Percentiles rank a stretch among this genome's conserved stretches.
Conservation (phyloP, 2,113 vertebrate species). For the Ceyx melanurus region DNA sequence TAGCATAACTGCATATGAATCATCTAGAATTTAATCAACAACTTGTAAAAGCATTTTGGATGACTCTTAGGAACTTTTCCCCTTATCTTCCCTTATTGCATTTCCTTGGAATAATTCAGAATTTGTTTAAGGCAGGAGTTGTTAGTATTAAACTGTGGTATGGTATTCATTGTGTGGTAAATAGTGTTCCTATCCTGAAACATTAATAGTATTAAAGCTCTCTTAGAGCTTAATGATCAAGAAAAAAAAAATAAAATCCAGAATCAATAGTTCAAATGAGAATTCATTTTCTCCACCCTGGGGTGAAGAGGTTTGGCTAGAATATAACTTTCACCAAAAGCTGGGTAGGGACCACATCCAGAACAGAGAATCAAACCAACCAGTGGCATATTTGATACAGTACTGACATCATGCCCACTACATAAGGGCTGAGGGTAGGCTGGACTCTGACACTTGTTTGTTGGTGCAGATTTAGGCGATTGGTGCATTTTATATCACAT, state of each 20-base stretch:
- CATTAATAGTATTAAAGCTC: neutral
- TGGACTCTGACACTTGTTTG: too few relatives aligned
- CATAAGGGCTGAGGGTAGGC: too few relatives aligned
- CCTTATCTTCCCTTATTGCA: neutral
- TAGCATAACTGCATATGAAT: neutral
- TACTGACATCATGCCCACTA: too few relatives aligned
- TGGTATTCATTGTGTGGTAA: neutral
- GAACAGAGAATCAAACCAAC: too few relatives aligned
- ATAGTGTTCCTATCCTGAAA: neutral
- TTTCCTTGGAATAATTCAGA: neutral
- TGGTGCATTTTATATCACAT: too few relatives aligned
- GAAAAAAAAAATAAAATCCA: neutral
- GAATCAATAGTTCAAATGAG: neutral
- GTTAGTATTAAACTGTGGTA: neutral
- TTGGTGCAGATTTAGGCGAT: too few relatives aligned
- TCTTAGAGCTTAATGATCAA: neutral
- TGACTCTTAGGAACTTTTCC: neutral
- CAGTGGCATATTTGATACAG: too few relatives aligned
- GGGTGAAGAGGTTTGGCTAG: too few relatives aligned
- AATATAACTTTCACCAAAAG: too few relatives aligned
- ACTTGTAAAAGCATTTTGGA: neutral
- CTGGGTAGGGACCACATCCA: too few relatives aligned
- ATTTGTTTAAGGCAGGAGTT: neutral
- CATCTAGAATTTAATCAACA: neutral
- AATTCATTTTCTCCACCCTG: neutral